phyloP scores from a whole-genome alignment of 1,140 invertebrate genomes.

The Caerostris darwini region DNA sequence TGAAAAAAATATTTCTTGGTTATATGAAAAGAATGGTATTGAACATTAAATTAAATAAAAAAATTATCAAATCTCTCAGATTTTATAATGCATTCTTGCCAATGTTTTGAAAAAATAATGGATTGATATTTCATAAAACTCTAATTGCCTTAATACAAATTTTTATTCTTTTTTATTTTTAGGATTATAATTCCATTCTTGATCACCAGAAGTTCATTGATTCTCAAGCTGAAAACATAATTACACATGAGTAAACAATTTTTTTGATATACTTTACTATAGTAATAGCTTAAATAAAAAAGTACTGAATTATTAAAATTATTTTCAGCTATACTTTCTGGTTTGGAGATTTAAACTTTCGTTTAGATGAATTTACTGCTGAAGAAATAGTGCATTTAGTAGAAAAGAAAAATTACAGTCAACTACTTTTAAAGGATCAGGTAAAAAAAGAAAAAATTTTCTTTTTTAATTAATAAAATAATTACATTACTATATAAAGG shows the following conservation, averaged over 20 bases:
- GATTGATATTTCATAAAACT: no score
- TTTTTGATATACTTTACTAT: not conserved
- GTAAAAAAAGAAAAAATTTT: slow-evolving; percentile 75
- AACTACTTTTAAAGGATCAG: slow-evolving; percentile 83
- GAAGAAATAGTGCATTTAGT: slow-evolving; percentile 87
- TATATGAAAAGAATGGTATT: no score
- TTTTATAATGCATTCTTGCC: no score
- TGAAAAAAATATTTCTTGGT: no score
- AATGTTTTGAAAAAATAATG: no score
- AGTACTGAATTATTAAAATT: not conserved
- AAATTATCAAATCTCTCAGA: no score
- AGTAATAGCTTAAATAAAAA: not conserved
- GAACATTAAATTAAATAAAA: no score
- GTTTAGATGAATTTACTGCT: slow-evolving; percentile 86
- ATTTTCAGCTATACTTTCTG: slow-evolving; percentile 93
- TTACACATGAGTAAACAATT: slow-evolving; percentile 91
- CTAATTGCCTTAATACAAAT: not conserved
- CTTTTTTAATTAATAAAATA: no score
- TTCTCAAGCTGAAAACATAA: slow-evolving; percentile 89
- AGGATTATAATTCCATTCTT: slow-evolving; percentile 91
- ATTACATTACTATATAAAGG: no score
- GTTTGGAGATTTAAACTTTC: slow-evolving; percentile 97
- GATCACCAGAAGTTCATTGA: slow-evolving; percentile 84
- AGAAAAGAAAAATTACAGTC: slow-evolving; percentile 85
- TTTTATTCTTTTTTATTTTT: slow-evolving; percentile 61